phyloP scores from a whole-genome alignment of 2,888 invertebrate genomes.

The Lasioglossum morio region DNA sequence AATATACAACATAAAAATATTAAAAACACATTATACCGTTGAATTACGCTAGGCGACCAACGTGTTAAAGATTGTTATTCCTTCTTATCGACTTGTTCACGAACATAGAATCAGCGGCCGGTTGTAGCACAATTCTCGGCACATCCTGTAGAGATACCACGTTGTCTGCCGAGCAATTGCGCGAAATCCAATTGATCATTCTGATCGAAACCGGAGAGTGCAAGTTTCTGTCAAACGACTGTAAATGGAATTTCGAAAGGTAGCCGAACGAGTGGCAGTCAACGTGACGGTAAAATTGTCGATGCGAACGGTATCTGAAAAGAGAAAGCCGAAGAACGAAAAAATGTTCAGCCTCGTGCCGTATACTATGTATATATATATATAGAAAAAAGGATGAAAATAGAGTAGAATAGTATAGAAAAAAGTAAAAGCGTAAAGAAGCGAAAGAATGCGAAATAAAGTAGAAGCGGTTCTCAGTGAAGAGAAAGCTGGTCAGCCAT shows the following conservation, averaged over 20 bases:
- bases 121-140: background rate
- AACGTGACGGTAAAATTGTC: background rate
- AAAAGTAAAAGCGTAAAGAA: constrained; percentile 1
- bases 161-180: background rate
- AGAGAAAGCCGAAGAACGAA: constrained; percentile 1
- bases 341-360: constrained; percentile 1
- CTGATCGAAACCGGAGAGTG: background rate
- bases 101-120: background rate
- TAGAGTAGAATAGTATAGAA: background rate
- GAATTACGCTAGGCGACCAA: too few relatives aligned
- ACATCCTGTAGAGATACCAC: background rate
- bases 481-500: constrained; percentile 5
- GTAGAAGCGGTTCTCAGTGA: constrained; percentile 6
- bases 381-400: background rate
- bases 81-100: background rate
- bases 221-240: background rate
- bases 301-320: background rate
- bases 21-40: too few relatives aligned
- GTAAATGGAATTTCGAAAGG: background rate
- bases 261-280: background rate
- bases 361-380: background rate
- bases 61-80: too few relatives aligned
- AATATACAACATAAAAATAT: too few relatives aligned
- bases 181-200: background rate
- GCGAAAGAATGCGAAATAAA: constrained; percentile 1